phyloP scores from a whole-genome alignment of 2,888 invertebrate species.

The Philopedon plagiatum region DNA sequence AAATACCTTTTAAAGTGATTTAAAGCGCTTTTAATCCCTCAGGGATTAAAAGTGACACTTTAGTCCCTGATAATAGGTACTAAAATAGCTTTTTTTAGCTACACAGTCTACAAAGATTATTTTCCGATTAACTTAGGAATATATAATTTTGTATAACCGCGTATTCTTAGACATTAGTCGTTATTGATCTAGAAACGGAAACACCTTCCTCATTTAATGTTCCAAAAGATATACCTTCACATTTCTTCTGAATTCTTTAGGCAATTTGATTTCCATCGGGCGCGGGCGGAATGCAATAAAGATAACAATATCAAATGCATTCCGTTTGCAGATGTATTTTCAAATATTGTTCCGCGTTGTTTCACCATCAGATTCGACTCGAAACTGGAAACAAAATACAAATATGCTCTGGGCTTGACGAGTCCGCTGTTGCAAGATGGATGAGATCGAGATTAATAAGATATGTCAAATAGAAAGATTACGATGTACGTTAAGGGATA shows the following conservation, averaged over 20 bases:
- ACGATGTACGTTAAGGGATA: background rate
- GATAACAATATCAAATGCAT: constrained; percentile 14
- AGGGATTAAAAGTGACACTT: too few species aligned
- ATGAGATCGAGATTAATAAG: constrained; percentile 7
- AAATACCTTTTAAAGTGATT: too few species aligned
- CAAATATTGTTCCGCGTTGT: constrained; percentile 10
- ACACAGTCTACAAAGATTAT: too few species aligned
- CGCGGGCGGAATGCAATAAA: background rate
- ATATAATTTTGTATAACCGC: too few species aligned
- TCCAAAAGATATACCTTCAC: background rate
- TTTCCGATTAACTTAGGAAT: too few species aligned
- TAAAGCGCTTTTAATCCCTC: too few species aligned
- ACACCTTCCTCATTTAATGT: background rate
- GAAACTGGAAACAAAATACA: background rate
- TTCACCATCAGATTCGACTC: constrained; percentile 8
- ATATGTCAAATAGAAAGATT: constrained; percentile 1
- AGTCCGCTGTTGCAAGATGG: constrained; percentile 12
- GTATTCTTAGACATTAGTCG: too few species aligned
- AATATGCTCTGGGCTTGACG: constrained; percentile 3
- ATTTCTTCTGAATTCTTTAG: background rate
- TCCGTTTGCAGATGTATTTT: constrained; percentile 12
- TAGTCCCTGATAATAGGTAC: too few species aligned
- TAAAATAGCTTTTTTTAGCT: too few species aligned
- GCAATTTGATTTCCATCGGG: constrained; percentile 2
- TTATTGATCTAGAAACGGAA: too few species aligned